A percentile compares a stretch with the other conserved stretches of the same genome.
phyloP scores from a whole-genome alignment of 2,888 invertebrate genomes.

The Idaea aversata region DNA sequence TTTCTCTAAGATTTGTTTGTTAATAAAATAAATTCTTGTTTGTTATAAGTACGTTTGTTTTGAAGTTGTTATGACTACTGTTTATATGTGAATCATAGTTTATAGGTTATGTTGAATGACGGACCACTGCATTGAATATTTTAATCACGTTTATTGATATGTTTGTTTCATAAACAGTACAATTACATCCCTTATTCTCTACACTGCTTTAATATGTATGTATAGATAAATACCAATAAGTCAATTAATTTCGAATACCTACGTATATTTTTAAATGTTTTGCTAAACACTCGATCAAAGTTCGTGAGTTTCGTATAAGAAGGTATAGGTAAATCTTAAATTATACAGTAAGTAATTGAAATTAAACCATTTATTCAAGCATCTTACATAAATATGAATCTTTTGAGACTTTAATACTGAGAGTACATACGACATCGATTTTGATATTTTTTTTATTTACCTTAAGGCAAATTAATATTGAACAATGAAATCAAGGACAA shows the following conservation, averaged over 20 bases:
- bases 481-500: not conserved
- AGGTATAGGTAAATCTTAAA: constrained; percentile 18
- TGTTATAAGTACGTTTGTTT: no score
- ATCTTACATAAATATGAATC: constrained; percentile 13
- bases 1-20: no score
- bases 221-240: not conserved
- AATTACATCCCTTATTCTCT: constrained; percentile 19
- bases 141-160: constrained; percentile 32
- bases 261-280: constrained; percentile 1
- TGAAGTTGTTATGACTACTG: no score
- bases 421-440: constrained; percentile 1
- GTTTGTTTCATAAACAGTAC: constrained; percentile 29
- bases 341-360: constrained; percentile 19
- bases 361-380: constrained; percentile 24
- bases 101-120: not conserved
- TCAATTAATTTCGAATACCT: not conserved
- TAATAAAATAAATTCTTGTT: no score
- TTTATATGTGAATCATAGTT: not conserved
- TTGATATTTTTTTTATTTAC: constrained; percentile 14
- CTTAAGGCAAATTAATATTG: constrained; percentile 17
- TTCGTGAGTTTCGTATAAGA: not conserved
- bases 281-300: not conserved
- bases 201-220: not conserved
- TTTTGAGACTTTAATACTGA: not conserved
- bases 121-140: constrained; percentile 4